These are phyloP conservation scores for Rhorus exstirpatorius DNA, from an alignment of 2,888 invertebrate genomes.

Conservation along the genomic window DNA sequence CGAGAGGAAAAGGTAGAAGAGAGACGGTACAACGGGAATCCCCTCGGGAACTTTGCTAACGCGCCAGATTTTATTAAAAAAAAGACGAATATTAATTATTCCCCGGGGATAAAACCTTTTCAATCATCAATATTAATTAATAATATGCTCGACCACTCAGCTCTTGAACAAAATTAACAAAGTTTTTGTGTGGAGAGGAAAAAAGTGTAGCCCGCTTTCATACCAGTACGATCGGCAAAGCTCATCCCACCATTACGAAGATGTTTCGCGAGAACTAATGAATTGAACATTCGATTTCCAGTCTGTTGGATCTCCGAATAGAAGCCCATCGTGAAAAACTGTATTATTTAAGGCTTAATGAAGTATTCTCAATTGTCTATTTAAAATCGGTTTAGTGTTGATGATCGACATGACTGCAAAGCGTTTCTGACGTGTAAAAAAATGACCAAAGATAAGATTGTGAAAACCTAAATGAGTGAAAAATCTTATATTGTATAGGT, in stretches of 20 bases:
- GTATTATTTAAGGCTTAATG: neutral
- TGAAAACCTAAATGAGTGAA: too few species aligned
- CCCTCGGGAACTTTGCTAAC: conserved; percentile 51
- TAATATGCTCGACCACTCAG: conserved; percentile 42
- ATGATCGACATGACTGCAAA: too few species aligned
- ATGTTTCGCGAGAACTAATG: neutral
- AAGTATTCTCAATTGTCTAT: neutral
- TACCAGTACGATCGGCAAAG: too few species aligned
- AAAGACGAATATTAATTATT: conserved; percentile 80
- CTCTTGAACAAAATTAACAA: conserved; percentile 75
- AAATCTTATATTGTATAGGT: too few species aligned
- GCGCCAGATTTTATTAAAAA: conserved; percentile 68
- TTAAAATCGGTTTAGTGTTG: too few species aligned
- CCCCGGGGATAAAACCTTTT: conserved; percentile 73
- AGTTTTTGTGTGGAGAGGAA: conserved; percentile 66
- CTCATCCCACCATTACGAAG: neutral
- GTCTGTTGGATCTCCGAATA: neutral
- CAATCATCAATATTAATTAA: conserved; percentile 83
- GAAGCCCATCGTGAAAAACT: neutral
- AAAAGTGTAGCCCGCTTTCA: neutral
- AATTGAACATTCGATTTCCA: neutral
- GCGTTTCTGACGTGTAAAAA: too few species aligned
- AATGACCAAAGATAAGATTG: too few species aligned
- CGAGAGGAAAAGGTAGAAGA: conserved; percentile 1
- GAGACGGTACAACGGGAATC: conserved; percentile 29